A percentile compares a stretch with the other conserved stretches of the same genome.
Evolutionary conservation across 2,888 invertebrate genomes (phyloP).

Genomic region (Terebella lapidaria): DNA sequence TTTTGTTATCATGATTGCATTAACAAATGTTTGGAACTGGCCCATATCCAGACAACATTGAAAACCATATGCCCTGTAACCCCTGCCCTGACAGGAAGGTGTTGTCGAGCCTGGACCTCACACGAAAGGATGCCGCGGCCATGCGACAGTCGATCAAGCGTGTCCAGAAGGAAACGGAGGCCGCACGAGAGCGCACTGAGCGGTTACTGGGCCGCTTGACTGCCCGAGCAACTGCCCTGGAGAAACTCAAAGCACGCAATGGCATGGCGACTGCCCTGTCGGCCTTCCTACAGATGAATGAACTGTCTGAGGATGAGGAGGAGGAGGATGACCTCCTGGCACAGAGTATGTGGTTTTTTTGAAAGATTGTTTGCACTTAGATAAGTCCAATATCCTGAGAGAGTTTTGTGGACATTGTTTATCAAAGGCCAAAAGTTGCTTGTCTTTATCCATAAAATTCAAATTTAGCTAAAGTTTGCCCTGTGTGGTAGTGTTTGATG

Average conservation of each 20-base stretch:
- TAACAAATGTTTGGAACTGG: no score
- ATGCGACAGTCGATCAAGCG: slow-evolving; percentile 49
- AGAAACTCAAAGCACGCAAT: slow-evolving; percentile 30
- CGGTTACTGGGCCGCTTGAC: slow-evolving; percentile 41
- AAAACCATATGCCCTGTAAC: no score
- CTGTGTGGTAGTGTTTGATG: no score
- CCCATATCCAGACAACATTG: no score
- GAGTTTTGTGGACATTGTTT: no score
- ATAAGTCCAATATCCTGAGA: no score
- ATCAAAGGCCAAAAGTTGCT: no score
- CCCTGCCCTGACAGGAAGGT: slow-evolving; percentile 39
- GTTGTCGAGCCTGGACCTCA: slow-evolving; percentile 49
- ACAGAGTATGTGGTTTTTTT: slow-evolving; percentile 35
- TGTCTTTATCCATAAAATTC: no score
- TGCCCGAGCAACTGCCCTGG: slow-evolving; percentile 42
- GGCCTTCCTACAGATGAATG: slow-evolving; percentile 50
- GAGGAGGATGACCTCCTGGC: slow-evolving; percentile 47
- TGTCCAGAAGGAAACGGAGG: slow-evolving; percentile 41
- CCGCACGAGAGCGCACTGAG: slow-evolving; percentile 39
- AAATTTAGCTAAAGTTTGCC: no score
- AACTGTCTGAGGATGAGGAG: slow-evolving; percentile 43
- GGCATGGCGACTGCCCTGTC: slow-evolving; percentile 45
- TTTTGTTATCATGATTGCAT: background rate
- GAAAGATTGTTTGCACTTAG: no score
- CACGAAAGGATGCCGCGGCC: slow-evolving; percentile 43